These are phyloP conservation scores for Sipha flava DNA, from an alignment of 1,140 invertebrate genomes.

Conservation along the genomic window DNA sequence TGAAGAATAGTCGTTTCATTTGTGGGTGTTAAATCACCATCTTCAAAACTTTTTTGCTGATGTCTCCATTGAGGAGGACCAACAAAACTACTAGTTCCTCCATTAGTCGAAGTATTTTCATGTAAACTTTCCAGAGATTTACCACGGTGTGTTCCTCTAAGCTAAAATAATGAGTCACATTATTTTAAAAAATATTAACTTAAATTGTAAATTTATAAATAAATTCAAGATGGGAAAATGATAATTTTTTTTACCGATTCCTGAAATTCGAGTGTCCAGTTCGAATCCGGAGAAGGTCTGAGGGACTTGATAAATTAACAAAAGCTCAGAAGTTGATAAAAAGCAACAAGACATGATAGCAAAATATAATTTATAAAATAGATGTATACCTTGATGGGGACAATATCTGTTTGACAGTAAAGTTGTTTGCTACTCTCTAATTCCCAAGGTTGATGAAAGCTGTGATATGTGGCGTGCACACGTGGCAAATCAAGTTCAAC, in stretches of 20 bases:
- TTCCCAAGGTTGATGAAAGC: slow-evolving; percentile 52
- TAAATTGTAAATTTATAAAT: not conserved
- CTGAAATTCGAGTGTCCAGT: slow-evolving; percentile 31
- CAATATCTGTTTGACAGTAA: slow-evolving; percentile 49
- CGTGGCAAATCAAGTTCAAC: slow-evolving; percentile 38
- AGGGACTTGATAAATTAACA: slow-evolving; percentile 27
- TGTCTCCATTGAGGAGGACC: slow-evolving; percentile 52
- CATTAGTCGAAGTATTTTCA: slow-evolving; percentile 43
- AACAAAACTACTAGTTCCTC: slow-evolving; percentile 39
- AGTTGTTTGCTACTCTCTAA: slow-evolving; percentile 48
- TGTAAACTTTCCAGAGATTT: slow-evolving; percentile 78
- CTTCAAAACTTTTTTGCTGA: slow-evolving; percentile 60
- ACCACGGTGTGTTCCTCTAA: slow-evolving; percentile 47
- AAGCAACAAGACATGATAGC: slow-evolving; percentile 19
- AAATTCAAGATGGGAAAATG: not conserved
- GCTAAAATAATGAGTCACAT: not conserved
- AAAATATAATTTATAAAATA: slow-evolving; percentile 6
- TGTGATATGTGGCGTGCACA: slow-evolving; percentile 47
- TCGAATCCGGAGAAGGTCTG: slow-evolving; percentile 32
- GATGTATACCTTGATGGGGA: slow-evolving; percentile 58
- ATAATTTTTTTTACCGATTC: slow-evolving; percentile 19
- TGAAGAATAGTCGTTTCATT: slow-evolving; percentile 59
- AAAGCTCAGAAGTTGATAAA: slow-evolving; percentile 30
- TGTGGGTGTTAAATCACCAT: slow-evolving; percentile 79
- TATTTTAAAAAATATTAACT: not conserved